Evolutionary conservation across 92 coral and sea anemone species (phyloP).

Genomic region (Epizoanthus stellaris): DNA sequence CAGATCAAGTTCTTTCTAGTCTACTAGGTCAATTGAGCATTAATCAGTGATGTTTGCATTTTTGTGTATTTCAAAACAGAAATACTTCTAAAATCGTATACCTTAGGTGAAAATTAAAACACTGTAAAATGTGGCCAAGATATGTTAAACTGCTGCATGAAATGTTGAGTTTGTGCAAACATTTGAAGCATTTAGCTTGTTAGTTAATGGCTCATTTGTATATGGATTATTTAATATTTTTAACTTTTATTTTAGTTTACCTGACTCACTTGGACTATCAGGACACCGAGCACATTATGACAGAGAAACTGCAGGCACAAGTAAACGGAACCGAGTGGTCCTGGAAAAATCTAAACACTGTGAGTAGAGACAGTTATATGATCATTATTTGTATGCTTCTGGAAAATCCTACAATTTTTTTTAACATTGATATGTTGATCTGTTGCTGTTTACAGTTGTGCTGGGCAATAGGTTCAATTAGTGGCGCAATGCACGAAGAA

Average conservation of each 20-base stretch:
- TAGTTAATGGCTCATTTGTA: neutral
- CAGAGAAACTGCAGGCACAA: slow-evolving; percentile 98
- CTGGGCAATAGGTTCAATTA: slow-evolving; percentile 99
- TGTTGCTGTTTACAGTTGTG: slow-evolving; percentile 68
- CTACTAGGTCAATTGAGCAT: no score
- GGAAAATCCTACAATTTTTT: no score
- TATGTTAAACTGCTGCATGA: no score
- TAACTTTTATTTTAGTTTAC: slow-evolving; percentile 64
- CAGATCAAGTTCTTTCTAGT: no score
- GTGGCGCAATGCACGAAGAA: slow-evolving; percentile 99
- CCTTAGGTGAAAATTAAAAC: no score
- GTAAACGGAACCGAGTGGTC: slow-evolving; percentile 99
- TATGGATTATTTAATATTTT: neutral
- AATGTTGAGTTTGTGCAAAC: no score
- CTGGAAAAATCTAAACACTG: slow-evolving; percentile 98
- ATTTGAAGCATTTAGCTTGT: neutral
- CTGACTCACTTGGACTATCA: slow-evolving; percentile 98
- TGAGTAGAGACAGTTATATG: slow-evolving; percentile 31
- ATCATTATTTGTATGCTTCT: neutral
- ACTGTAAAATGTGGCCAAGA: no score
- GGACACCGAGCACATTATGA: slow-evolving; percentile 97
- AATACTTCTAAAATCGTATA: no score
- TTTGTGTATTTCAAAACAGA: no score
- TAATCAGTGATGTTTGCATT: no score
- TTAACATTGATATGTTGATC: neutral